A percentile compares a stretch with the other conserved stretches of the same genome.
Evolutionary conservation across 1,140 invertebrate genomes (phyloP).

Genomic region (Popillia japonica): DNA sequence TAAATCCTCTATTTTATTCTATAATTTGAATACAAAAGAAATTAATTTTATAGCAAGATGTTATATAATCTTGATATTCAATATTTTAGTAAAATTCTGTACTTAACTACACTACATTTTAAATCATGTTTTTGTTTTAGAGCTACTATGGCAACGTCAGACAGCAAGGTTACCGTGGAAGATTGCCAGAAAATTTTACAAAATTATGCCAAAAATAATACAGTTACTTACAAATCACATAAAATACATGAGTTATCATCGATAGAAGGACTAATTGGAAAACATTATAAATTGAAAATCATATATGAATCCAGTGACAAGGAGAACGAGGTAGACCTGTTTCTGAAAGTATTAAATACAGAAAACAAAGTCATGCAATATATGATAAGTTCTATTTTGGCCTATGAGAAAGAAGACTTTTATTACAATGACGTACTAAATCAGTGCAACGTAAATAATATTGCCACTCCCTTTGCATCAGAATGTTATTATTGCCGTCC

Average conservation of each 20-base stretch:
- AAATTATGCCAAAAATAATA: slow-evolving; percentile 21
- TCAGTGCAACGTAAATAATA: slow-evolving; percentile 37
- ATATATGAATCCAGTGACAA: slow-evolving; percentile 31
- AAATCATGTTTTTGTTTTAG: background rate
- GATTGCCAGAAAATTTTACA: slow-evolving; percentile 39
- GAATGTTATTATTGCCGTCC: slow-evolving; percentile 45
- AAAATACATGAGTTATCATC: slow-evolving; percentile 36
- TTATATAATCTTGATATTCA: too few relatives aligned
- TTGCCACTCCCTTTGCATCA: slow-evolving; percentile 42
- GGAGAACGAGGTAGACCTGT: slow-evolving; percentile 36
- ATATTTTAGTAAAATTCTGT: too few relatives aligned
- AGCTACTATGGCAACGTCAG: background rate
- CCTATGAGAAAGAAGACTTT: slow-evolving; percentile 48
- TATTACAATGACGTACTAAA: slow-evolving; percentile 42
- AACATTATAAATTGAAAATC: slow-evolving; percentile 45
- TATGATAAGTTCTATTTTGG: slow-evolving; percentile 40
- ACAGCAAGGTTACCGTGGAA: background rate
- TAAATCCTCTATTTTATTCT: too few relatives aligned
- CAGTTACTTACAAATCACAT: slow-evolving; percentile 38
- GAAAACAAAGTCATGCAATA: slow-evolving; percentile 39
- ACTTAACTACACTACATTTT: too few relatives aligned
- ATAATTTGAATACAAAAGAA: too few relatives aligned
- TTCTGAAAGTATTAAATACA: slow-evolving; percentile 46
- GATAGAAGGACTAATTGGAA: slow-evolving; percentile 43
- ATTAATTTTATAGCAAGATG: too few relatives aligned